Percentiles rank a stretch among this genome's conserved stretches.
Conservation (phyloP, 2,113 vertebrate genomes). For the Ceyx cyanopectus region DNA sequence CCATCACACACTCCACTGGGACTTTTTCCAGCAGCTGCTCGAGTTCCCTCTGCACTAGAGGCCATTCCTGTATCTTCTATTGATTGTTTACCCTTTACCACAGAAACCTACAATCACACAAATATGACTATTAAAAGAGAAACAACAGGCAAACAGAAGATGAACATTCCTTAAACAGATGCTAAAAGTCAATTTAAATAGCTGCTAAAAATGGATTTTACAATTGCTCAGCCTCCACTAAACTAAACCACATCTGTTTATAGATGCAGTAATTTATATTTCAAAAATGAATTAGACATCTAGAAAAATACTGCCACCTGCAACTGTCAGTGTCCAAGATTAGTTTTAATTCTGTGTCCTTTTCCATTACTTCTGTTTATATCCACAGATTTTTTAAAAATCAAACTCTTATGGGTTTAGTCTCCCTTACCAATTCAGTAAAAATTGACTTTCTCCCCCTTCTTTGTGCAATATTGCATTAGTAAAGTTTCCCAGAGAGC, state of each 20-base stretch:
- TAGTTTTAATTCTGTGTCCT: background rate
- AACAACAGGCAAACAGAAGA: background rate
- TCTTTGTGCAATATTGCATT: background rate
- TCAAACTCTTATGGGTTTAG: background rate
- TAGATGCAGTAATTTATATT: background rate
- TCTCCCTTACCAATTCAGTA: background rate
- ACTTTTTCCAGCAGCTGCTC: slow-evolving; percentile 2
- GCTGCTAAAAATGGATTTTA: background rate
- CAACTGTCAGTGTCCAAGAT: background rate
- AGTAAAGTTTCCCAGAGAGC: background rate
- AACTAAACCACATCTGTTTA: background rate
- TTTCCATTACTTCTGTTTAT: background rate
- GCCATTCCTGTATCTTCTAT: background rate
- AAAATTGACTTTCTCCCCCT: fast-evolving
- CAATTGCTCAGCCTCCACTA: fast-evolving
- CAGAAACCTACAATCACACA: slow-evolving; percentile 4
- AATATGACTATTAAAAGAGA: background rate
- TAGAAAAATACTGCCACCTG: background rate
- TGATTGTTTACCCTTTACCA: background rate
- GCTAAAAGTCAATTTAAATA: background rate
- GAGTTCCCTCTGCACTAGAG: background rate
- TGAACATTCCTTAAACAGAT: background rate
- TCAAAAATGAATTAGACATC: background rate
- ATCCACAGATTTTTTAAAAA: background rate
- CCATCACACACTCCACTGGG: background rate